These are phyloP conservation scores for Sylvia borin DNA, from an alignment of 2,797 vertebrate species.

Conservation along the genomic window DNA sequence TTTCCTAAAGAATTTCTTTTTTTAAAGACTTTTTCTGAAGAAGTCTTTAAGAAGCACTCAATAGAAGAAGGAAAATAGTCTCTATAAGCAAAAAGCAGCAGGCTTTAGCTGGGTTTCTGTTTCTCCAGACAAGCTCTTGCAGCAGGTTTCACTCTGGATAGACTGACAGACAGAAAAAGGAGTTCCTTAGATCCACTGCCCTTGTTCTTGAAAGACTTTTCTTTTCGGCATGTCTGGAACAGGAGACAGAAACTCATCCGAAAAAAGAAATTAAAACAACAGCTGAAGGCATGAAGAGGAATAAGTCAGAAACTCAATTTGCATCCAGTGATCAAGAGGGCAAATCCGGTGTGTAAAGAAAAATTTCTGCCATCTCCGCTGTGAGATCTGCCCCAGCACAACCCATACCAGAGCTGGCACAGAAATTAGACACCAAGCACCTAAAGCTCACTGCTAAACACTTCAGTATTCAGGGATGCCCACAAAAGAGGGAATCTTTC, in stretches of 20 bases:
- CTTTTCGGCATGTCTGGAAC: background rate
- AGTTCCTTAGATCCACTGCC: background rate
- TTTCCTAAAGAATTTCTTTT: background rate
- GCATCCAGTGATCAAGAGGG: background rate
- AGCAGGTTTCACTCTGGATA: background rate
- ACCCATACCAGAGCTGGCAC: fast-evolving
- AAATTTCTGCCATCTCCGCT: background rate
- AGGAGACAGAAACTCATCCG: background rate
- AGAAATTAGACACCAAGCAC: background rate
- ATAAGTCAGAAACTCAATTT: conserved; percentile 48
- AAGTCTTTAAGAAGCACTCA: background rate
- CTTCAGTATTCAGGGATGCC: background rate
- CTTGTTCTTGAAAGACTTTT: background rate
- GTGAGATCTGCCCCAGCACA: background rate
- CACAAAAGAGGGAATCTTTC: background rate
- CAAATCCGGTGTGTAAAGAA: background rate
- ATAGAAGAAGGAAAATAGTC: background rate
- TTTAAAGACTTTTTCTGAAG: background rate
- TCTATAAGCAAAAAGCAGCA: background rate
- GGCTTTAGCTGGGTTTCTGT: background rate
- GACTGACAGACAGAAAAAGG: background rate
- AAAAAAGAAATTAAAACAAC: background rate
- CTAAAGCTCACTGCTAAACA: background rate
- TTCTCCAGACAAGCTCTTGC: background rate
- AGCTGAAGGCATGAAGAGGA: background rate